Evolutionary conservation across 2,888 invertebrate species (phyloP).

Genomic region (Eupithecia vulgata): DNA sequence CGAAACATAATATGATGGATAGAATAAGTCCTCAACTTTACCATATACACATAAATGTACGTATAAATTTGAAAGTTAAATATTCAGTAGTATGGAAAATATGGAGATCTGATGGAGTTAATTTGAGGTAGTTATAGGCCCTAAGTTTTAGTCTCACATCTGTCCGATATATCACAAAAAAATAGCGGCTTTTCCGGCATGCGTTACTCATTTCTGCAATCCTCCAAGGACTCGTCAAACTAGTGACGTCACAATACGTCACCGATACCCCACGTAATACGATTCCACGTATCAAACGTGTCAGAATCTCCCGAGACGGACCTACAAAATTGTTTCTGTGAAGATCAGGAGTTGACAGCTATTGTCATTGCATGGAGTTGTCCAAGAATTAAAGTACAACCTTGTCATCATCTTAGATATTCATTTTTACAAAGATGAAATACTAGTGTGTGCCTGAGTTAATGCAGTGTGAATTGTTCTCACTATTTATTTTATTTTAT

Average conservation of each 20-base stretch:
- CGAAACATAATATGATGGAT: no score
- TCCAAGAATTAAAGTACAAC: neutral
- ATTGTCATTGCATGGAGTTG: neutral
- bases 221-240: slow-evolving; percentile 8
- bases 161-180: neutral
- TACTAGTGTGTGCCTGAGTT: no score
- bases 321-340: slow-evolving; percentile 56
- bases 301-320: slow-evolving; percentile 67
- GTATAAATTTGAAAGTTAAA: no score
- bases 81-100: no score
- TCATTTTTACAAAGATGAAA: no score
- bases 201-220: neutral
- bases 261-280: slow-evolving; percentile 58
- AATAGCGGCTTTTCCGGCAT: neutral
- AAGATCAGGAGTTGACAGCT: neutral
- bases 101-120: no score
- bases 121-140: no score
- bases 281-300: slow-evolving; percentile 80
- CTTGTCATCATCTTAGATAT: neutral
- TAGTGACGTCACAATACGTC: slow-evolving; percentile 32
- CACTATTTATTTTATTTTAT: no score
- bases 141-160: no score
- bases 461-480: no score
- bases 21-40: no score
- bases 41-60: no score